phyloP scores from a whole-genome alignment of 2,113 vertebrate species.

The Boulengeromyrus knoepffleri region DNA sequence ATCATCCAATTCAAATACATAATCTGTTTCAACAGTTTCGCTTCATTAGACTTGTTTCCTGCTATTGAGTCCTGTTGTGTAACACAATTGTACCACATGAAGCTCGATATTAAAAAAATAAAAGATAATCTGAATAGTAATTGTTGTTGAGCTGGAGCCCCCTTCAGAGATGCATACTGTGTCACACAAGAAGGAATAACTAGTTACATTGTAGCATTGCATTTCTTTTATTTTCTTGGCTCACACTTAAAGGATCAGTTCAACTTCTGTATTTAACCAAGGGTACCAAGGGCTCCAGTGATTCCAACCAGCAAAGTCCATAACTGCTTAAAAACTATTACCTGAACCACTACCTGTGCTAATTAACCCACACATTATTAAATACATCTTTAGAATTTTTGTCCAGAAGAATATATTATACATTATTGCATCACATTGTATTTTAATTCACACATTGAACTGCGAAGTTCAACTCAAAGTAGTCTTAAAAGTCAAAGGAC shows the following conservation, averaged over 20 bases:
- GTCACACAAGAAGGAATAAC: not conserved
- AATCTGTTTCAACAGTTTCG: not conserved
- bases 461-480: not conserved
- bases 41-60: not conserved
- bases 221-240: not conserved
- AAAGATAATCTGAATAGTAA: not conserved
- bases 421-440: not conserved
- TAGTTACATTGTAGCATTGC: not conserved
- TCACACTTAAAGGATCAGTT: not conserved
- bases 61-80: not conserved
- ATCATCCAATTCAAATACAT: not conserved
- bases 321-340: not conserved
- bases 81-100: not conserved
- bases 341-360: not conserved
- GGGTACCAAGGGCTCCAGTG: not conserved
- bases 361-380: not conserved
- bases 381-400: not conserved
- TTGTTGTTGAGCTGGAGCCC: not conserved
- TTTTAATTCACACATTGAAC: not conserved
- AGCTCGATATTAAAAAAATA: too few species aligned
- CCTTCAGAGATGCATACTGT: not conserved
- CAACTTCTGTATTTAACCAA: not conserved
- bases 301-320: not conserved
- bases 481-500: not conserved
- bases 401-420: not conserved